A percentile compares a stretch with the other conserved stretches of the same genome.
phyloP scores from a whole-genome alignment of 2,113 vertebrate genomes.

The Gobiocypris rarus region DNA sequence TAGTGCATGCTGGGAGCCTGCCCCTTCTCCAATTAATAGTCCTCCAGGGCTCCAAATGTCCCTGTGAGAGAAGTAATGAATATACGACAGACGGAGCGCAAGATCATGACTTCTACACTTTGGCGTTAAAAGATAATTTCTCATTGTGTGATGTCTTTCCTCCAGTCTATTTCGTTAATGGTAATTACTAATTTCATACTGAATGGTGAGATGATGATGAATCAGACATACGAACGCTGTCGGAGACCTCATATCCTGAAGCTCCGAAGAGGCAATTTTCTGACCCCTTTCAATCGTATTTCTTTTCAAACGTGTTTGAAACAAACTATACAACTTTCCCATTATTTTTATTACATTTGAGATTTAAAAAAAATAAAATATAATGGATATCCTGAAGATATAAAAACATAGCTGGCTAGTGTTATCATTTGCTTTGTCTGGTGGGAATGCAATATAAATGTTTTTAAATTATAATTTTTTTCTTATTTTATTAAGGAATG shows the following conservation, averaged over 20 bases:
- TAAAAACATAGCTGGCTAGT: neutral
- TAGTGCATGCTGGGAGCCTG: slow-evolving; percentile 48
- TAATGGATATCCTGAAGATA: slow-evolving; percentile 5
- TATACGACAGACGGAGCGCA: slow-evolving; percentile 40
- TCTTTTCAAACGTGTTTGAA: neutral
- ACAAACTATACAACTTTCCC: slow-evolving; percentile 5
- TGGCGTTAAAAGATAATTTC: slow-evolving; percentile 19
- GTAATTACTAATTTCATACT: slow-evolving; percentile 46
- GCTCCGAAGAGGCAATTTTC: slow-evolving; percentile 26
- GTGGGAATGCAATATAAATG: neutral
- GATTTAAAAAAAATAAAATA: neutral
- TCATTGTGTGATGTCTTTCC: slow-evolving; percentile 35
- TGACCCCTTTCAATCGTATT: slow-evolving; percentile 3
- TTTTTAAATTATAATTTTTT: neutral
- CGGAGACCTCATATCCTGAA: slow-evolving; percentile 30
- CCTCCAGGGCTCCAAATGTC: slow-evolving; percentile 49
- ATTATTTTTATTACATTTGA: neutral
- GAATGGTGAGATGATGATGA: slow-evolving; percentile 51
- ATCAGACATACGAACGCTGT: slow-evolving; percentile 34
- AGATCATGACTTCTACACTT: slow-evolving; percentile 52
- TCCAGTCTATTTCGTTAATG: slow-evolving; percentile 46
- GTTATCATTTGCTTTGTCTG: neutral
- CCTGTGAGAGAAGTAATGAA: slow-evolving; percentile 56
- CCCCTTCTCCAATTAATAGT: slow-evolving; percentile 59
- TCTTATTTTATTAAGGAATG: neutral